phyloP scores from a whole-genome alignment of 1,140 invertebrate genomes.

The Ips typographus region DNA sequence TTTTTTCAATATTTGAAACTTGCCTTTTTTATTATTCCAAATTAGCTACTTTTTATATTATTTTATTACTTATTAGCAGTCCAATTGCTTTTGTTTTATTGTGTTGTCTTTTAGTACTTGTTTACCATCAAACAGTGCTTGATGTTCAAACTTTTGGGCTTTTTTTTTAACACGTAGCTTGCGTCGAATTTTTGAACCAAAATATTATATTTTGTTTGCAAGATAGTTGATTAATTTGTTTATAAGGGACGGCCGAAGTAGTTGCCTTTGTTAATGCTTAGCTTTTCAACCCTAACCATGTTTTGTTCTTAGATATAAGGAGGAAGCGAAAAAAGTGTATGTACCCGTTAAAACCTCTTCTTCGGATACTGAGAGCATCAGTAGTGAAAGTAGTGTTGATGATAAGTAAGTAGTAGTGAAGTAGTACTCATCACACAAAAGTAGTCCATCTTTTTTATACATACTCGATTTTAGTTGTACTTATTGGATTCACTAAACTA shows the following conservation, averaged over 20 bases:
- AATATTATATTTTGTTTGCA: no score
- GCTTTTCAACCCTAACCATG: conserved; percentile 21
- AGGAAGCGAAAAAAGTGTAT: conserved; percentile 29
- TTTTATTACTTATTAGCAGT: no score
- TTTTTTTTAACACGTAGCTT: conserved; percentile 1
- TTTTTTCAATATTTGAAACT: not conserved
- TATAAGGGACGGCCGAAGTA: no score
- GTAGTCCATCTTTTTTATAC: not conserved
- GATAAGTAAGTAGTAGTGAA: conserved; percentile 21
- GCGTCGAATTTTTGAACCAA: not conserved
- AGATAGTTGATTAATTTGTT: no score
- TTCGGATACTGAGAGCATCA: conserved; percentile 27
- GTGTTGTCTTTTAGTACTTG: no score
- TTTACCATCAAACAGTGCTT: not conserved
- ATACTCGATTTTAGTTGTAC: no score
- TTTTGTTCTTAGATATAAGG: conserved; percentile 29
- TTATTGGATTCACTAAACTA: no score
- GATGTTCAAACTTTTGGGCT: no score
- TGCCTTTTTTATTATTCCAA: not conserved
- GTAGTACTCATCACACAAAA: not conserved
- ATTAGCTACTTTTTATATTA: no score
- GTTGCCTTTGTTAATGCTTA: not conserved
- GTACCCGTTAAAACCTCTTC: conserved; percentile 13
- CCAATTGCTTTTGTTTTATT: no score
- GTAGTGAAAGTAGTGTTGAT: conserved; percentile 28